These are phyloP conservation scores for Nymphalis io DNA, from an alignment of 1,140 invertebrate species.

Conservation along the genomic window DNA sequence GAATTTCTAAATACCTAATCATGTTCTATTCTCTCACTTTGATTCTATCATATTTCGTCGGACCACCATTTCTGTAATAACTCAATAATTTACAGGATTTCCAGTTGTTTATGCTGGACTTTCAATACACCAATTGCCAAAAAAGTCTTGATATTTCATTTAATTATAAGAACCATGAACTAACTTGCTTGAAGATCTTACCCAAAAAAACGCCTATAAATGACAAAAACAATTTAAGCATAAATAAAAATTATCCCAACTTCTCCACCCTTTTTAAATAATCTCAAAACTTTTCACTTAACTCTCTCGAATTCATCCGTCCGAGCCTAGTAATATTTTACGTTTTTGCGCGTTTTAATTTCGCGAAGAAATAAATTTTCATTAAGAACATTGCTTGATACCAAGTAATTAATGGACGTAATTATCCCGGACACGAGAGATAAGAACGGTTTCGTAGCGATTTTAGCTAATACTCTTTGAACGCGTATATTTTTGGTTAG, in stretches of 20 bases:
- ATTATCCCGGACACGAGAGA: conserved; percentile 44
- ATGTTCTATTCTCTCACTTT: too few relatives aligned
- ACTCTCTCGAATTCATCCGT: conserved; percentile 7
- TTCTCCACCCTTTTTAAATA: conserved; percentile 11
- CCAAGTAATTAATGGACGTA: conserved; percentile 60
- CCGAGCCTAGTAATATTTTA: conserved; percentile 29
- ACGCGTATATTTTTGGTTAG: conserved; percentile 11
- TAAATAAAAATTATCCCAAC: background rate
- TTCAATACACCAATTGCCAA: too few relatives aligned
- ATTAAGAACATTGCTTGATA: conserved; percentile 60
- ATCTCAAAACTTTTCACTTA: conserved; percentile 25
- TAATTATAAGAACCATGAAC: too few relatives aligned
- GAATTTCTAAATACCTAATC: too few relatives aligned
- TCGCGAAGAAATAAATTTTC: conserved; percentile 65
- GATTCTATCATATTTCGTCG: too few relatives aligned
- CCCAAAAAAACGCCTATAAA: background rate
- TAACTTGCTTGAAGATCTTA: too few relatives aligned
- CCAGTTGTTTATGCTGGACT: too few relatives aligned
- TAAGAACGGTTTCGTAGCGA: conserved; percentile 24
- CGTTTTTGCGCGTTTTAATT: conserved; percentile 43
- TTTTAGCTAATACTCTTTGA: conserved; percentile 21
- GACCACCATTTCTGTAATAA: too few relatives aligned
- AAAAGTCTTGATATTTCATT: too few relatives aligned
- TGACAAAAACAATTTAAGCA: background rate
- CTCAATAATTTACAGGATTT: too few relatives aligned